These are phyloP conservation scores for Sphaeridia pumilis DNA, from an alignment of 2,888 invertebrate genomes.

Conservation along the genomic window DNA sequence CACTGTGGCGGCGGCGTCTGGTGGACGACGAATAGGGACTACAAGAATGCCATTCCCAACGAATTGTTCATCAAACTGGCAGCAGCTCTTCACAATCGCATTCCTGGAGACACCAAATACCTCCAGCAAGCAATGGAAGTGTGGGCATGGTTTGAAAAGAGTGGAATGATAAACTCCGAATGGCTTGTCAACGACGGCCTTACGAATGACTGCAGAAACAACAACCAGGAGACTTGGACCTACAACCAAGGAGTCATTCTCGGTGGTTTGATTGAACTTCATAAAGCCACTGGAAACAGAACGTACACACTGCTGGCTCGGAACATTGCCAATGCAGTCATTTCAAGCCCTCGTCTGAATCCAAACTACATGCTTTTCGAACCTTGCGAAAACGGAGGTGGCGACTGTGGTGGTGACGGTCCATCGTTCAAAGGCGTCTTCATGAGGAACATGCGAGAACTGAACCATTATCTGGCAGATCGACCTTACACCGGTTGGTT, in stretches of 20 bases:
- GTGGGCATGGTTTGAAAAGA: slow-evolving; percentile 26
- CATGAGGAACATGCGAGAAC: slow-evolving; percentile 30
- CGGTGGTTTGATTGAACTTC: slow-evolving; percentile 27
- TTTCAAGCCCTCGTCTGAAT: slow-evolving; percentile 19
- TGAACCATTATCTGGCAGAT: slow-evolving; percentile 20
- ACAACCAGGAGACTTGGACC: slow-evolving; percentile 25
- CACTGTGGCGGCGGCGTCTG: slow-evolving; percentile 25
- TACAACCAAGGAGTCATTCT: slow-evolving; percentile 33
- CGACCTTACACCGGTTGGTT: slow-evolving; percentile 27
- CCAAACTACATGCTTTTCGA: slow-evolving; percentile 27
- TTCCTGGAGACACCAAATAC: slow-evolving; percentile 21
- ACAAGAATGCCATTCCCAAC: slow-evolving; percentile 32
- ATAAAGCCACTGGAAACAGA: slow-evolving; percentile 19
- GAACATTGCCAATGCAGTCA: slow-evolving; percentile 29
- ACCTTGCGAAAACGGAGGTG: slow-evolving; percentile 25
- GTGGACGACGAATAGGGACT: slow-evolving; percentile 18
- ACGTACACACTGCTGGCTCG: slow-evolving; percentile 23
- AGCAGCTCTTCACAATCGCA: slow-evolving; percentile 26
- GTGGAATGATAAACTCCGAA: slow-evolving; percentile 27
- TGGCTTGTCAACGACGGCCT: slow-evolving; percentile 30
- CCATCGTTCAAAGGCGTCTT: slow-evolving; percentile 24
- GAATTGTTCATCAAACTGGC: slow-evolving; percentile 30
- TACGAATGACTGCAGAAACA: slow-evolving; percentile 24
- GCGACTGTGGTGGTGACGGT: slow-evolving; percentile 23
- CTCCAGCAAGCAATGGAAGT: slow-evolving; percentile 22